Base-by-base conservation (phyloP, 2,113 vertebrate species). In the Lates calcarifer region DNA sequence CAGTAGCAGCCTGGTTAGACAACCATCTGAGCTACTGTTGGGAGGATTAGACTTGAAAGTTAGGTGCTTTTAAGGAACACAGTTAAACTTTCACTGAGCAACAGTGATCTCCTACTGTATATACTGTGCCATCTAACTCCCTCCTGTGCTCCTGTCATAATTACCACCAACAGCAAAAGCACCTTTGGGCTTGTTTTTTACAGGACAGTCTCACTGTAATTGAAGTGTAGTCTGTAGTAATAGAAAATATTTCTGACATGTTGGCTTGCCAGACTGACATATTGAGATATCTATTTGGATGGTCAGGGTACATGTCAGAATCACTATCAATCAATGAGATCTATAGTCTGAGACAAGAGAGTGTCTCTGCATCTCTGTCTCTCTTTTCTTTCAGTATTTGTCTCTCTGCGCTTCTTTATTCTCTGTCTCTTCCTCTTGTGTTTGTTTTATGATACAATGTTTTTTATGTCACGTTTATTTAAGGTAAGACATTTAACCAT, bases 321-420 rank as follows among this genome's bases (percentile, higher is more conserved):
- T 57, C 39, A 80, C 24, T 69, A 60, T 7, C 33, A 43, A 3
- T 85, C 83, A 77, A 35, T 13, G 33, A 63, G 66, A 64, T 73
- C 33, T 63, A 18, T 53, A 15, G 18, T 58, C 47, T 43, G 49
- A 83, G 85, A 63, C 78, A 64, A 18, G 37, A 7, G n/a, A 37
- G 18, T 7, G 1, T 57, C 60, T 51, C 63, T 18, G 24, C 8
- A 22, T 55, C 28, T 56, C 57, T 71, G 4, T 18, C 3, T 24
- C 37, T 22, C 45, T 43, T 24, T 76, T 35, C 35, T 29, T 56
- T 17, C 39, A 41, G 11, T 22, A 26, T 56, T 47, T 65, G 3
- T 31, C 3, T 13, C 37, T n/a, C 2, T 26, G 53, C 45, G 35
- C 20, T 76, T 35, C 2, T 49, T 49, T 4, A n/a, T 49, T 4